phyloP scores from a whole-genome alignment of 2,113 vertebrate species.

The Cottus gobio region DNA sequence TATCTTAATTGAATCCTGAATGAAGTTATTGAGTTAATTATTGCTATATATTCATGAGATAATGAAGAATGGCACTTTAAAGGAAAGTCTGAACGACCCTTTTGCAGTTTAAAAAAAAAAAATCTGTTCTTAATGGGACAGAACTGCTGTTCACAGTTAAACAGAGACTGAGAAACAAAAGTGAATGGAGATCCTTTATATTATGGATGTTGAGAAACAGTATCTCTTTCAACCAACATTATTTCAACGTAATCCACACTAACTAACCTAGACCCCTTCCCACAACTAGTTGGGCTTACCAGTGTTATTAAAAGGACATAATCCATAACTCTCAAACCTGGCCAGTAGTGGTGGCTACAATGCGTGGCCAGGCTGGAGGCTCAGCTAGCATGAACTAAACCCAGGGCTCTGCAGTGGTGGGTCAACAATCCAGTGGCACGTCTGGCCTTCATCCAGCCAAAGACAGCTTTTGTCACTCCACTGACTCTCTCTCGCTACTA shows the following conservation, averaged over 20 bases:
- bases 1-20: conserved; percentile 30
- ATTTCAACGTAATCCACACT: not conserved
- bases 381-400: not conserved
- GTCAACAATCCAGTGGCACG: not conserved
- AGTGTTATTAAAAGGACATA: not conserved
- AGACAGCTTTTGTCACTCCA: not conserved
- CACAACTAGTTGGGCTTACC: too few species aligned
- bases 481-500: not conserved
- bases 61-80: conserved; percentile 11
- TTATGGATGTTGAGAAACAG: not conserved
- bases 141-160: not conserved
- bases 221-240: not conserved
- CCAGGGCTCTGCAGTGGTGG: not conserved
- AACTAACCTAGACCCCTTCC: not conserved
- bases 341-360: not conserved
- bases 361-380: not conserved
- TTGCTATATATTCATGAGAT: conserved; percentile 14
- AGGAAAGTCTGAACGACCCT: not conserved
- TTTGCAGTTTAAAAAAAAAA: too few species aligned
- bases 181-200: not conserved
- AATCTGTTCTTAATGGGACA: not conserved
- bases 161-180: not conserved
- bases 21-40: conserved; percentile 29
- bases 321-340: not conserved
- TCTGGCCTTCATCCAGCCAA: not conserved